Conservation (phyloP, 64 coral and sea anemone genomes). For the Pocillopora damicornis region DNA sequence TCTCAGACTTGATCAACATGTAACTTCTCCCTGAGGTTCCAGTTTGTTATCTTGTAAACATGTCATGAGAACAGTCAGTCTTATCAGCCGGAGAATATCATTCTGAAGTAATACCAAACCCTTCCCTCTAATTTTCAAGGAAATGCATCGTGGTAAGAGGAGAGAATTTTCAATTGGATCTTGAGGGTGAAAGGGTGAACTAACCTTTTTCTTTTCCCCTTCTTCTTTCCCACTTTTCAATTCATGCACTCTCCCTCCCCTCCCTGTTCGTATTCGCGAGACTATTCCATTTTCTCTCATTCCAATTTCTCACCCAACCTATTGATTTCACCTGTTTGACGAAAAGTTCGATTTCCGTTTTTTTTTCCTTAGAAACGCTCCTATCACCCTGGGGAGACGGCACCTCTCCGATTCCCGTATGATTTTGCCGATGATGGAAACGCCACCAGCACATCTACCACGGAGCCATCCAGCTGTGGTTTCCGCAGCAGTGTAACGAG, state of each 20-base stretch:
- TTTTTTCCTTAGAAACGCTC: conserved; percentile 73
- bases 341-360: not conserved
- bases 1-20: too few species aligned
- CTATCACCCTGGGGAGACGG: conserved; percentile 79
- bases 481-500: conserved; percentile 79
- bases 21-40: too few species aligned
- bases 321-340: not conserved
- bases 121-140: too few species aligned
- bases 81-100: too few species aligned
- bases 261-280: not conserved
- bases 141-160: too few species aligned
- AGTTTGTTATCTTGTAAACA: too few species aligned
- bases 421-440: conserved; percentile 82
- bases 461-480: conserved; percentile 68
- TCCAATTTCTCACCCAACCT: not conserved
- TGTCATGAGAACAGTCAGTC: too few species aligned
- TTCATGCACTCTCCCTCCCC: not conserved
- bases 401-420: conserved; percentile 63
- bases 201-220: not conserved
- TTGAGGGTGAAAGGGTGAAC: too few species aligned
- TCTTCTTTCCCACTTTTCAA: not conserved
- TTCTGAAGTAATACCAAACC: too few species aligned
- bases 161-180: too few species aligned
- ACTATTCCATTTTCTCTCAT: not conserved
- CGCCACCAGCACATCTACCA: conserved; percentile 69